Conservation (phyloP, 2,113 vertebrate genomes). For the Spea multiplicata region DNA sequence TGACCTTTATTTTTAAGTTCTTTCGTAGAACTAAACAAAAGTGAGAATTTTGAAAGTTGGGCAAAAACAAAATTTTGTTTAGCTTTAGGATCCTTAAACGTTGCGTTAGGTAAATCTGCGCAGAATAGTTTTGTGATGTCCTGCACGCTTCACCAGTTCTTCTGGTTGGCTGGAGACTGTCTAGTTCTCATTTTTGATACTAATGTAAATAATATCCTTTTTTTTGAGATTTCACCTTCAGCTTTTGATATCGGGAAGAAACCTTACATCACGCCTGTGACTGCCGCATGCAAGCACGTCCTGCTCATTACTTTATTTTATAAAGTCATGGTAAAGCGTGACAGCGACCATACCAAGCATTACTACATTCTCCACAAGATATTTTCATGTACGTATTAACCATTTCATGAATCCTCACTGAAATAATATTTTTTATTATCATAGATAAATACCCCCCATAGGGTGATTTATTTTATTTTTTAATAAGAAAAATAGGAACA, state of each 20-base stretch:
- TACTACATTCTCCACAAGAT: too few species aligned
- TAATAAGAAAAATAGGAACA: too few species aligned
- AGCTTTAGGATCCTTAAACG: constrained; percentile 37
- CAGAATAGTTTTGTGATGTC: constrained; percentile 38
- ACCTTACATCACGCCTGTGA: constrained; percentile 22
- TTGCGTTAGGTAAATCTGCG: constrained; percentile 33
- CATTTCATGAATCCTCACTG: too few species aligned
- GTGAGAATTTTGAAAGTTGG: constrained; percentile 31
- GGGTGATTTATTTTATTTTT: too few species aligned
- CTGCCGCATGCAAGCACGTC: neutral
- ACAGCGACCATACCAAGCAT: too few species aligned
- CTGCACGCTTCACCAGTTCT: constrained; percentile 37
- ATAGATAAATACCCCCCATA: too few species aligned
- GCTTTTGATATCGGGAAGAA: neutral
- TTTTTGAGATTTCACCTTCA: constrained; percentile 43
- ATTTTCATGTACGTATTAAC: too few species aligned
- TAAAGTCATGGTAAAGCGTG: too few species aligned
- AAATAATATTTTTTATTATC: too few species aligned
- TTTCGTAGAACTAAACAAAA: constrained; percentile 11
- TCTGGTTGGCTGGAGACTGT: constrained; percentile 36
- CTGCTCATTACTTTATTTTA: too few species aligned
- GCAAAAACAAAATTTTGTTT: constrained; percentile 42
- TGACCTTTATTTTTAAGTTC: constrained; percentile 30
- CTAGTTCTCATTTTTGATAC: constrained; percentile 31
- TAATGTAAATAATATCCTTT: constrained; percentile 33